Conservation (phyloP, 2,888 invertebrate genomes). For the Seira musarum region DNA sequence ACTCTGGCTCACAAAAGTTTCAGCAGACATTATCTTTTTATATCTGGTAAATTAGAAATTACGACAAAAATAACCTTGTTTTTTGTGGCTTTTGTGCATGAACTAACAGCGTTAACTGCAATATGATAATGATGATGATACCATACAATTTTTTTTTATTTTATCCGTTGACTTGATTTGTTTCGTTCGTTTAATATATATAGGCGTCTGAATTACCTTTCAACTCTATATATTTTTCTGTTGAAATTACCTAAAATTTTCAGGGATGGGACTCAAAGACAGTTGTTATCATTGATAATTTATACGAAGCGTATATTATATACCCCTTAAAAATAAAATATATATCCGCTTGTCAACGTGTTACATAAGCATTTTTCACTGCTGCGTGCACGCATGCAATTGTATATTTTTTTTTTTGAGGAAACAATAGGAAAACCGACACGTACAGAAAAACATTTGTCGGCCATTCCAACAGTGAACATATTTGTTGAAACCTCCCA, state of each 20-base stretch:
- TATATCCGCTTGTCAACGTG: constrained; percentile 57
- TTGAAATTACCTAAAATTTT: constrained; percentile 27
- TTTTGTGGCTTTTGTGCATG: too few relatives aligned
- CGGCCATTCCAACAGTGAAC: neutral
- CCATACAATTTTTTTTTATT: too few relatives aligned
- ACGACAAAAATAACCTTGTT: too few relatives aligned
- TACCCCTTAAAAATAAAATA: constrained; percentile 43
- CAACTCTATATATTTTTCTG: neutral
- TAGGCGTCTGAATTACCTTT: too few relatives aligned
- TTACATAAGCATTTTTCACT: constrained; percentile 7
- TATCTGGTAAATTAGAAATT: too few relatives aligned
- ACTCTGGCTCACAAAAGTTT: too few relatives aligned
- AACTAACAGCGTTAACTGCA: neutral
- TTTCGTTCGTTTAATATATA: too few relatives aligned
- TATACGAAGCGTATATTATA: constrained; percentile 30
- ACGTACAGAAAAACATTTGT: constrained; percentile 29
- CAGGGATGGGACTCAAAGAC: constrained; percentile 25
- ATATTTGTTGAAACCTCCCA: neutral
- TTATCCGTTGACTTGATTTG: too few relatives aligned
- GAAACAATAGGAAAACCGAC: constrained; percentile 13
- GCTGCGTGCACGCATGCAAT: constrained; percentile 13
- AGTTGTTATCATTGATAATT: constrained; percentile 53
- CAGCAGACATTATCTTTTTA: too few relatives aligned
- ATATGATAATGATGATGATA: neutral
- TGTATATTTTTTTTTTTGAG: neutral